Percentiles rank a stretch among this genome's conserved stretches.
Conservation (phyloP, 2,113 vertebrate genomes). For the Percopsis transmontana region DNA sequence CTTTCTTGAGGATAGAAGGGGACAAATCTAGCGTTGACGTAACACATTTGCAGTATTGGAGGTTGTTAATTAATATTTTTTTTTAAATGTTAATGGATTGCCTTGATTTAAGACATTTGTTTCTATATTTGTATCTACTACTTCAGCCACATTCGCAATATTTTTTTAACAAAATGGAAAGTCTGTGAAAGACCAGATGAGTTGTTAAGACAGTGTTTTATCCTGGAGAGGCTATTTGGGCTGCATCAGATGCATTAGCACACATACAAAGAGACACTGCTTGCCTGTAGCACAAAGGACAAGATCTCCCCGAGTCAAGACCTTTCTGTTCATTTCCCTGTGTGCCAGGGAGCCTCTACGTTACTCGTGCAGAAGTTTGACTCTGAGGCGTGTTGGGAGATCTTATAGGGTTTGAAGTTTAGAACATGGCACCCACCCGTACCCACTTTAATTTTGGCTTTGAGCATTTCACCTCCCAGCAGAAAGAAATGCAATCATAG, state of each 20-base stretch:
- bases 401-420: conserved; percentile 66
- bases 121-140: no score
- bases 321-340: conserved; percentile 39
- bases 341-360: neutral
- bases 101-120: no score
- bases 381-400: conserved; percentile 53
- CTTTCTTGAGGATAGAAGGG: no score
- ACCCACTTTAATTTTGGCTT: conserved; percentile 61
- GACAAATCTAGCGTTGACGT: no score
- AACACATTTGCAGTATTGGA: no score
- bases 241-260: neutral
- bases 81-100: no score
- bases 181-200: no score
- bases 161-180: no score
- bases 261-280: conserved; percentile 21
- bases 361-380: conserved; percentile 40
- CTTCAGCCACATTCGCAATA: no score
- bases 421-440: conserved; percentile 34
- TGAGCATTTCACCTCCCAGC: conserved; percentile 32
- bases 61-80: no score
- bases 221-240: no score
- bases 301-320: conserved; percentile 58
- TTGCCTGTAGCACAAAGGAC: conserved; percentile 43
- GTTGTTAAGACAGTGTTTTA: no score
- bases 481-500: conserved; percentile 40